A percentile compares a stretch with the other conserved stretches of the same genome.
phyloP scores from a whole-genome alignment of 1,140 invertebrate genomes.

The Drosophila azteca region DNA sequence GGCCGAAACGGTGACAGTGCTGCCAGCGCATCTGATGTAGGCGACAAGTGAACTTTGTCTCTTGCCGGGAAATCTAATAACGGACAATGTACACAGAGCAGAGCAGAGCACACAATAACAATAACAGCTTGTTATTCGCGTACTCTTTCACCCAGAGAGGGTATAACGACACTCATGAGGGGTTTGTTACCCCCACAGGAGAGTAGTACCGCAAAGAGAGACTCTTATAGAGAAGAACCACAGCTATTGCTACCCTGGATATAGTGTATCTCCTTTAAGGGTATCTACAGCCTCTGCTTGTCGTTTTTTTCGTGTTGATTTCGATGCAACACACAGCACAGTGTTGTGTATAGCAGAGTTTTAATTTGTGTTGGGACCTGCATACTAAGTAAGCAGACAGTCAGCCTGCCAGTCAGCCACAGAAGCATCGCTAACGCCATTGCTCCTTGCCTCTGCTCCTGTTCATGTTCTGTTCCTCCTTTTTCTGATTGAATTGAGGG shows the following conservation, averaged over 20 bases:
- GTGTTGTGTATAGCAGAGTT: slow-evolving; percentile 45
- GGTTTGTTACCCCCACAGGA: no score
- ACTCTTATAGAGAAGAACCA: no score
- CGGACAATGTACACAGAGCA: slow-evolving; percentile 36
- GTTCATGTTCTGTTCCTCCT: no score
- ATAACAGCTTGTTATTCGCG: slow-evolving; percentile 38
- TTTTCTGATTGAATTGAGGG: slow-evolving; percentile 48
- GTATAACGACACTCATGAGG: no score
- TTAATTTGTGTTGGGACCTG: slow-evolving; percentile 70
- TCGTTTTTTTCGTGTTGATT: slow-evolving; percentile 11
- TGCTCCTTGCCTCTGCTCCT: no score
- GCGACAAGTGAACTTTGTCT: slow-evolving; percentile 67
- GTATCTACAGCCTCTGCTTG: no score
- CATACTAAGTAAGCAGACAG: slow-evolving; percentile 67
- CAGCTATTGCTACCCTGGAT: no score
- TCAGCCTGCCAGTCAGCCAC: slow-evolving; percentile 10
- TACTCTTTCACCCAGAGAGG: no score
- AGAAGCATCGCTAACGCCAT: neutral
- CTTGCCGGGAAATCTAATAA: slow-evolving; percentile 72
- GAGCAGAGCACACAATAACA: slow-evolving; percentile 36
- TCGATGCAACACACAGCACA: slow-evolving; percentile 6
- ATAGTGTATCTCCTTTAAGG: no score
- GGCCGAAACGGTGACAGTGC: slow-evolving; percentile 20
- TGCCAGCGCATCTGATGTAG: slow-evolving; percentile 41
- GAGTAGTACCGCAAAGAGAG: no score